Conservation (phyloP, 1,140 invertebrate genomes). For the Mamestra configurata region DNA sequence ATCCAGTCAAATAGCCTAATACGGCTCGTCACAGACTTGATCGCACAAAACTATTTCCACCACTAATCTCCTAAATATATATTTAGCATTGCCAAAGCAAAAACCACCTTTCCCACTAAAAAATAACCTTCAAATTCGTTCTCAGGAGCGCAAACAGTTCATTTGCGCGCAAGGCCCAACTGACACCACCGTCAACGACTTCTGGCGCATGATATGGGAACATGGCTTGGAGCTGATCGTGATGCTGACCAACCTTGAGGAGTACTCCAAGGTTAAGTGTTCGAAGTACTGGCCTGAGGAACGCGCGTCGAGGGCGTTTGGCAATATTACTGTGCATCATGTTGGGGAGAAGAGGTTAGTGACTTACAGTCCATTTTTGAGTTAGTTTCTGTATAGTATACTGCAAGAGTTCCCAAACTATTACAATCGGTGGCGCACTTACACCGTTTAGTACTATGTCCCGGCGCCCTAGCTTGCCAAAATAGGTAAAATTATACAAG, state of each 20-base stretch:
- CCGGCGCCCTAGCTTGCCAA: no score
- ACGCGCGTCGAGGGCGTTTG: slow-evolving; percentile 93
- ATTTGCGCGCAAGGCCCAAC: slow-evolving; percentile 98
- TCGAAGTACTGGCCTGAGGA: slow-evolving; percentile 97
- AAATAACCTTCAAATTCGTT: not conserved
- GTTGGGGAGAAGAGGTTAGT: slow-evolving; percentile 91
- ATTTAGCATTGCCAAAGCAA: no score
- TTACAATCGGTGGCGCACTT: no score
- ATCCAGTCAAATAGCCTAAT: no score
- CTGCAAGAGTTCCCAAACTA: no score
- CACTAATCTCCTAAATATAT: no score
- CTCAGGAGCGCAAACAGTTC: slow-evolving; percentile 95
- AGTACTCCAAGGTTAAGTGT: slow-evolving; percentile 97
- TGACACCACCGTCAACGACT: slow-evolving; percentile 97
- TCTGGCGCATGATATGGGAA: slow-evolving; percentile 99
- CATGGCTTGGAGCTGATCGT: slow-evolving; percentile 96
- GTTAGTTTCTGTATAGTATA: no score
- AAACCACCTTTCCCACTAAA: no score
- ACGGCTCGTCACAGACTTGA: no score
- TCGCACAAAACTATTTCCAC: no score
- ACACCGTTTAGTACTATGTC: no score
- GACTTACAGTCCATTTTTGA: not conserved
- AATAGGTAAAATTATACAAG: no score
- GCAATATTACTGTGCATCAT: slow-evolving; percentile 93
- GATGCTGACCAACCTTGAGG: slow-evolving; percentile 98